These are phyloP conservation scores for Eupithecia exiguata DNA, from an alignment of 2,888 invertebrate genomes.

Conservation along the genomic window DNA sequence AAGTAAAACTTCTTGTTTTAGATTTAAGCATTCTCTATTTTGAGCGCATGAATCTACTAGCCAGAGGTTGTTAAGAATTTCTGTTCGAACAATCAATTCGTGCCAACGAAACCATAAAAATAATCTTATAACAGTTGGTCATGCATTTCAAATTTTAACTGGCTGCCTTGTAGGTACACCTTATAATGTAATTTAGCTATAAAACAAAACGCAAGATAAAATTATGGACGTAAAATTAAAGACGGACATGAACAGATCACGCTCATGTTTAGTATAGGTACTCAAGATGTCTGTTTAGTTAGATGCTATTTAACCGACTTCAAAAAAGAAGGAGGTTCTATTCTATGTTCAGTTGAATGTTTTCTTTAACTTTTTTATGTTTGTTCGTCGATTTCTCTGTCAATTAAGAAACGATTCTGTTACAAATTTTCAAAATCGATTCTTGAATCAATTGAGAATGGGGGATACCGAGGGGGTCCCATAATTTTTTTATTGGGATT, in stretches of 20 bases:
- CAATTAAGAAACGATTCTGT: no score
- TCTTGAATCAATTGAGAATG: no score
- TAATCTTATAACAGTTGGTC: neutral
- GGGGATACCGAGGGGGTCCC: no score
- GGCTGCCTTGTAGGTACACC: neutral
- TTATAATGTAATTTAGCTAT: neutral
- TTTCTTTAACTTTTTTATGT: no score
- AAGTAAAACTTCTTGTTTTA: neutral
- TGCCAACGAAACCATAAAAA: slow-evolving; percentile 3
- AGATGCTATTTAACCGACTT: no score
- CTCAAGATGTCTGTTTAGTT: neutral
- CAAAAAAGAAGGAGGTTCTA: no score
- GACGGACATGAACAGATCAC: neutral
- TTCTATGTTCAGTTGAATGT: no score
- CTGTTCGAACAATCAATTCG: slow-evolving; percentile 1
- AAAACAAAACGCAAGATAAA: neutral
- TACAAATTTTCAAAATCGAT: no score
- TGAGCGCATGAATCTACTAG: neutral
- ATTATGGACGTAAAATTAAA: neutral
- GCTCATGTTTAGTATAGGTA: neutral
- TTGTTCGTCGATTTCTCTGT: no score
- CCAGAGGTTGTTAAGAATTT: neutral
- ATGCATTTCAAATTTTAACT: slow-evolving; percentile 5
- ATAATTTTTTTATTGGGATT: no score
- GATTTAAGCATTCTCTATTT: neutral